Conservation (phyloP, 2,888 invertebrate genomes). For the Isoperla grammatica region DNA sequence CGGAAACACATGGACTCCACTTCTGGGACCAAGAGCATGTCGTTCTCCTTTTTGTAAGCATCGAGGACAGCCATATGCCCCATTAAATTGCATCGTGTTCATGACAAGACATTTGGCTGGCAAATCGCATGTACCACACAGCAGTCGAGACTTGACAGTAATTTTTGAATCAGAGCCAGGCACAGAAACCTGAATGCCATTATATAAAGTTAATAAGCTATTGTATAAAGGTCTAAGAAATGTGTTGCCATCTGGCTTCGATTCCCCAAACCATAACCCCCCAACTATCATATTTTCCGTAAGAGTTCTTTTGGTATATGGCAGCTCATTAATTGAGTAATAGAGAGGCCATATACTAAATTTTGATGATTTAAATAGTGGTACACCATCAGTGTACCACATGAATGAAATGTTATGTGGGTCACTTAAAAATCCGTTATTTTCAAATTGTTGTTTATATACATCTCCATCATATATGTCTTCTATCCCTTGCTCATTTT, state of each 20-base stretch:
- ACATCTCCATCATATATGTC: constrained; percentile 17
- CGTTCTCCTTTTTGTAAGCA: constrained; percentile 17
- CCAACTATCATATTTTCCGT: constrained; percentile 26
- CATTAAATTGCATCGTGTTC: constrained; percentile 19
- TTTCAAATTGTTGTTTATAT: constrained; percentile 16
- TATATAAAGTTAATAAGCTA: background rate
- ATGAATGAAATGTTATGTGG: constrained; percentile 29
- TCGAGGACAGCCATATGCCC: constrained; percentile 19
- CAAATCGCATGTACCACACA: constrained; percentile 24
- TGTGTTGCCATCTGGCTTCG: constrained; percentile 18
- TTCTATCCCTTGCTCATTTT: background rate
- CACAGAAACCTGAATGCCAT: constrained; percentile 4
- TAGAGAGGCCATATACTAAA: constrained; percentile 32
- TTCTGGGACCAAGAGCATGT: background rate
- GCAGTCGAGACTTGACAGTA: constrained; percentile 8
- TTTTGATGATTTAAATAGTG: constrained; percentile 32
- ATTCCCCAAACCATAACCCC: constrained; percentile 21
- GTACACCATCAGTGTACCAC: constrained; percentile 33
- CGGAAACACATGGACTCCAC: constrained; percentile 19
- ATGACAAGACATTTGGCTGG: constrained; percentile 21
- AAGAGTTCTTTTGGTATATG: constrained; percentile 22
- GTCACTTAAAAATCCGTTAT: constrained; percentile 23
- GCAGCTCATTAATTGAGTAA: constrained; percentile 30
- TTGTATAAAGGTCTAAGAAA: constrained; percentile 17
- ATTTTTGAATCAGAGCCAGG: constrained; percentile 2